Evolutionary conservation across 2,113 vertebrate genomes (phyloP).

Genomic region (Cyanistes caeruleus): DNA sequence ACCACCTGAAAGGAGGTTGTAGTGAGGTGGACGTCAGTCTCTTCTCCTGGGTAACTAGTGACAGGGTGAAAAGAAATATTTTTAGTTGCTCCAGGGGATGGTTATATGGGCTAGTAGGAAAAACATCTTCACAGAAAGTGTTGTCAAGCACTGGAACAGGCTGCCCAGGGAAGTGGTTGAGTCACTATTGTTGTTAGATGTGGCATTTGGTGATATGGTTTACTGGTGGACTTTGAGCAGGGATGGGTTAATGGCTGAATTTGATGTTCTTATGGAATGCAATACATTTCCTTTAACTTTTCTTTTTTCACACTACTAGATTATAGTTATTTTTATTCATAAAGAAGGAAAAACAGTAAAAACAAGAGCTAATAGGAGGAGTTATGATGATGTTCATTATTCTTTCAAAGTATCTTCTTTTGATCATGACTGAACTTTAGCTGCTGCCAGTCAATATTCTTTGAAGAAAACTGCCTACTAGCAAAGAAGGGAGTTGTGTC

Average conservation of each 20-base stretch:
- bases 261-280: fast-evolving
- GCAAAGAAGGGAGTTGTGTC: not conserved
- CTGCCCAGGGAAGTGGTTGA: not conserved
- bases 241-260: not conserved
- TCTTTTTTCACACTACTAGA: fast-evolving
- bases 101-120: not conserved
- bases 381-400: not conserved
- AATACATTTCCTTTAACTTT: not conserved
- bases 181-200: not conserved
- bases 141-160: not conserved
- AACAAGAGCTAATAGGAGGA: not conserved
- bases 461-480: not conserved
- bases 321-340: not conserved
- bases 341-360: not conserved
- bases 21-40: not conserved
- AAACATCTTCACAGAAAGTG: not conserved
- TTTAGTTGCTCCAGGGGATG: not conserved
- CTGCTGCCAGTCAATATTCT: not conserved
- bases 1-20: not conserved
- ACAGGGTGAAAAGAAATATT: not conserved
- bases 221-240: not conserved
- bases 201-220: not conserved
- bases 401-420: not conserved
- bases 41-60: not conserved
- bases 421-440: not conserved